phyloP scores from a whole-genome alignment of 2,888 invertebrate species.

The Chalcosyrphus nemorum region DNA sequence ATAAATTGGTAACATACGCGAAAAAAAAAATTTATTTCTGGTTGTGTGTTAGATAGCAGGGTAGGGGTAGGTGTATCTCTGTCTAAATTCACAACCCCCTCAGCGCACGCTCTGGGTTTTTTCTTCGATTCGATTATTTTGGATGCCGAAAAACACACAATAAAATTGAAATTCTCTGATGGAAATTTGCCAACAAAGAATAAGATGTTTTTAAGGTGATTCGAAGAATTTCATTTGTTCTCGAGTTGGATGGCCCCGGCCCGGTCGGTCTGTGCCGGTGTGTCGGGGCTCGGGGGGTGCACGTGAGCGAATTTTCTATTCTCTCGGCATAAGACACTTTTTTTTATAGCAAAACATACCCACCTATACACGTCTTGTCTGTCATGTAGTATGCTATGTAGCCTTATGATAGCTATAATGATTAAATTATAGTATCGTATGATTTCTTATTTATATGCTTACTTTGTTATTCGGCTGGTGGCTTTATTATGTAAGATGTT shows the following conservation, averaged over 20 bases:
- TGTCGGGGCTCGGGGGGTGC: background rate
- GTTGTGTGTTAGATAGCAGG: slow-evolving; percentile 1
- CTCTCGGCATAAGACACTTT: slow-evolving; percentile 10
- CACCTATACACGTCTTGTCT: background rate
- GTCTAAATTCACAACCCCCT: background rate
- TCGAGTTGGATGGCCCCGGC: background rate
- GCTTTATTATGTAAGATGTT: slow-evolving; percentile 59
- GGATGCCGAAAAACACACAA: background rate
- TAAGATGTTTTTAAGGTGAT: slow-evolving; percentile 38
- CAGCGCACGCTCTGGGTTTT: slow-evolving; percentile 19
- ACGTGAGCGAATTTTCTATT: background rate
- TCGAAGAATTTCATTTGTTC: slow-evolving; percentile 42
- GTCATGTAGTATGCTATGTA: too few relatives aligned
- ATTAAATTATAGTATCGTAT: slow-evolving; percentile 57
- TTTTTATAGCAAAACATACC: background rate
- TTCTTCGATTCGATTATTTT: slow-evolving; percentile 27
- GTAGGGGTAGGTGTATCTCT: background rate
- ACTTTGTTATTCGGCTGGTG: slow-evolving; percentile 28
- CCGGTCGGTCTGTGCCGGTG: background rate
- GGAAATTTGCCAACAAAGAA: slow-evolving; percentile 58
- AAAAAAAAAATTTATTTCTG: slow-evolving; percentile 34
- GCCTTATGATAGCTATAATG: slow-evolving; percentile 39
- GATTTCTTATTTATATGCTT: slow-evolving; percentile 54
- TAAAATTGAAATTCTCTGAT: slow-evolving; percentile 25
- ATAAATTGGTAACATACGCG: slow-evolving; percentile 54